phyloP scores from a whole-genome alignment of 92 coral and sea anemone genomes.

The Montipora capitata region DNA sequence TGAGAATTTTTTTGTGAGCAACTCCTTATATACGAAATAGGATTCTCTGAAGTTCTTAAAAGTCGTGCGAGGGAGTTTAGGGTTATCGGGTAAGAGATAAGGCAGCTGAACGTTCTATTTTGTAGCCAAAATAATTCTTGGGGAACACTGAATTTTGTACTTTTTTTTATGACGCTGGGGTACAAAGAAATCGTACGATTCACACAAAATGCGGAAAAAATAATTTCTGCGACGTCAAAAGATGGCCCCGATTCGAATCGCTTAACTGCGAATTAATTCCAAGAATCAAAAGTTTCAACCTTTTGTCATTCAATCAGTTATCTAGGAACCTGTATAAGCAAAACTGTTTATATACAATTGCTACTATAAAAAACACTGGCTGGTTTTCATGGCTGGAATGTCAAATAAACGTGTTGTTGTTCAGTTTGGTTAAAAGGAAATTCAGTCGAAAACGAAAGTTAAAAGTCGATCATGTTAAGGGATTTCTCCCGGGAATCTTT shows the following conservation, averaged over 20 bases:
- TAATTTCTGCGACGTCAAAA: not conserved
- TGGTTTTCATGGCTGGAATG: not conserved
- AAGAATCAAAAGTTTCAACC: not conserved
- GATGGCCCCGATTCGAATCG: slow-evolving; percentile 29
- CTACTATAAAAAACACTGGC: not conserved
- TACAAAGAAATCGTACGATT: not conserved
- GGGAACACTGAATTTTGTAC: not conserved
- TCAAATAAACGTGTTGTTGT: not conserved
- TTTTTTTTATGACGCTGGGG: not conserved
- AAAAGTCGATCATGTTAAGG: not conserved
- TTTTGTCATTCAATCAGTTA: slow-evolving; percentile 1
- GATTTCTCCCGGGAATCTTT: not conserved
- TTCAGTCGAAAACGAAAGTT: not conserved
- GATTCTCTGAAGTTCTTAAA: too few relatives aligned
- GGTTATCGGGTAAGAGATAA: slow-evolving; percentile 14
- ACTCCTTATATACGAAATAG: not conserved
- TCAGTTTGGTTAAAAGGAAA: not conserved
- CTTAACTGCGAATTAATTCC: slow-evolving; percentile 10
- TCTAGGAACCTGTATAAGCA: slow-evolving; percentile 17
- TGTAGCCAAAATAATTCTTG: slow-evolving; percentile 15
- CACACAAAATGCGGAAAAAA: too few relatives aligned
- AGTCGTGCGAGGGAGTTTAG: not conserved
- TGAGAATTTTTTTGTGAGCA: not conserved
- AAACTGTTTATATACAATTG: not conserved
- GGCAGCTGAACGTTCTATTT: not conserved